Percentiles rank a stretch among this genome's conserved stretches.
Evolutionary conservation across 2,888 invertebrate species (phyloP).

Genomic region (Drosophila imparisetae): DNA sequence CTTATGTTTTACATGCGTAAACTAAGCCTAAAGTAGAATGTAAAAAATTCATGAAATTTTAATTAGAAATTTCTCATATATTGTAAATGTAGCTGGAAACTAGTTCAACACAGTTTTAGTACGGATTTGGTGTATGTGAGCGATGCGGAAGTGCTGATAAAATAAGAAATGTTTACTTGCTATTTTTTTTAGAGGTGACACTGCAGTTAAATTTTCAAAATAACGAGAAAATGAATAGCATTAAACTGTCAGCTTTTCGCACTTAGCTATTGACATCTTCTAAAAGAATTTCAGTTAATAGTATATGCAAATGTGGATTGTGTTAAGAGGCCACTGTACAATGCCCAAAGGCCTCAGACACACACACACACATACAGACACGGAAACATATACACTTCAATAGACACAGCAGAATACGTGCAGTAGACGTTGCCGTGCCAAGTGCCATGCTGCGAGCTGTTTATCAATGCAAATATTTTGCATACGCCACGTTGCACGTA

Average conservation of each 20-base stretch:
- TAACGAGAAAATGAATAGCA: neutral
- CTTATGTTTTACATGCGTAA: neutral
- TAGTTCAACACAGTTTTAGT: neutral
- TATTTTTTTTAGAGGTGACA: neutral
- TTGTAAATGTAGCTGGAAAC: neutral
- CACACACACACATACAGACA: conserved; percentile 1
- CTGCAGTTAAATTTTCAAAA: neutral
- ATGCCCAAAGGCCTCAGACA: conserved; percentile 26
- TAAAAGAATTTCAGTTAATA: conserved; percentile 27
- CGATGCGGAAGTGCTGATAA: neutral
- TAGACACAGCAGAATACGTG: conserved; percentile 20
- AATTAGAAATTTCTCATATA: neutral
- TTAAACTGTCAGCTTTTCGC: neutral
- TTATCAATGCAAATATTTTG: conserved; percentile 78
- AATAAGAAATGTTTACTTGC: neutral
- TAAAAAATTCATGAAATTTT: neutral
- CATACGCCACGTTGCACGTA: conserved; percentile 76
- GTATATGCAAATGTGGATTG: conserved; percentile 49
- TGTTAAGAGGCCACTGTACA: conserved; percentile 57
- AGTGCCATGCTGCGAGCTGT: conserved; percentile 62
- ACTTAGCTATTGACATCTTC: conserved; percentile 10
- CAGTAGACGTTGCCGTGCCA: conserved; percentile 27
- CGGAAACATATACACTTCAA: conserved; percentile 23
- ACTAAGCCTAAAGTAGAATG: neutral
- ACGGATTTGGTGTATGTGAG: neutral